These are phyloP conservation scores for Furcifer pardalis DNA, from an alignment of 2,797 vertebrate species.

Conservation along the genomic window DNA sequence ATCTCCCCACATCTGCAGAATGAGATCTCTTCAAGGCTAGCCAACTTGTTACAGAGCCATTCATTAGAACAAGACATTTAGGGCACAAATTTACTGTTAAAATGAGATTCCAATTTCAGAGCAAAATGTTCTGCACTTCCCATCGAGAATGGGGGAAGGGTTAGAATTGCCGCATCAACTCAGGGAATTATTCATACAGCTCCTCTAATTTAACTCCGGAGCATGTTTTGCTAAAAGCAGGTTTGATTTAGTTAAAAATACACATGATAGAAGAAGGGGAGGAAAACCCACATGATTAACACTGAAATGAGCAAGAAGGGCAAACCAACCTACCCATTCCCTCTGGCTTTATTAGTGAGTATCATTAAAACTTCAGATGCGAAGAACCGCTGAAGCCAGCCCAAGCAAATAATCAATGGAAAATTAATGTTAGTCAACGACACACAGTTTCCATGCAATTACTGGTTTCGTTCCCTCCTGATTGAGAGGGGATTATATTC, in stretches of 20 bases:
- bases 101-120: slow-evolving; percentile 20
- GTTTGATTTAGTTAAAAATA: neutral
- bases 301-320: slow-evolving; percentile 14
- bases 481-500: neutral
- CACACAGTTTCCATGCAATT: slow-evolving; percentile 24
- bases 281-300: neutral
- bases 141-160: neutral
- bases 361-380: slow-evolving; percentile 35
- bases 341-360: neutral
- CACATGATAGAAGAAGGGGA: neutral
- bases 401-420: slow-evolving; percentile 37
- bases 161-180: neutral
- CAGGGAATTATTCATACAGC: neutral
- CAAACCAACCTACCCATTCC: neutral
- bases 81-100: neutral
- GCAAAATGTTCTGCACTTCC: slow-evolving; percentile 8
- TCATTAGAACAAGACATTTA: slow-evolving; percentile 5
- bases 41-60: slow-evolving; percentile 20
- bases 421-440: slow-evolving; percentile 40
- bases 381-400: slow-evolving; percentile 15
- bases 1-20: slow-evolving; percentile 21
- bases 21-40: slow-evolving; percentile 39
- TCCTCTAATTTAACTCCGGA: neutral
- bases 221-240: neutral
- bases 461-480: slow-evolving; percentile 20